Percentiles rank a stretch among this genome's conserved stretches.
phyloP scores from a whole-genome alignment of 2,888 invertebrate species.

The Rotaria sp. region DNA sequence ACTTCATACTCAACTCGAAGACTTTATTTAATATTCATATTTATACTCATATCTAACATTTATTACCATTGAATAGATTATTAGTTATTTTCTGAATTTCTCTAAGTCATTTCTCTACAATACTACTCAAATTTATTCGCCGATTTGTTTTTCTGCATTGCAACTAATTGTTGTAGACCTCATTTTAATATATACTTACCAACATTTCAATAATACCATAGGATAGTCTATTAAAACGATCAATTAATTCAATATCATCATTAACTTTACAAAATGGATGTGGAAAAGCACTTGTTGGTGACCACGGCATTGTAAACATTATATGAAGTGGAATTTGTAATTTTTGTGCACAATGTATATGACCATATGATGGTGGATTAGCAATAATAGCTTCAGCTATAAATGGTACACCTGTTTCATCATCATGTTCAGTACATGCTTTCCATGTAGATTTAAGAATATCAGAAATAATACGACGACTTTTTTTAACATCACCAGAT shows the following conservation, averaged over 20 bases:
- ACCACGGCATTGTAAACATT: neutral
- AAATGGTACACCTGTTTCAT: conserved; percentile 6
- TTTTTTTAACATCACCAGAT: neutral
- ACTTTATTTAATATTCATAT: neutral
- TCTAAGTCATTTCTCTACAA: too few relatives aligned
- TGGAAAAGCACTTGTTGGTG: conserved; percentile 9
- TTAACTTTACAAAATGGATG: neutral
- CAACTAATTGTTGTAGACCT: too few relatives aligned
- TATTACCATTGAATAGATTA: too few relatives aligned
- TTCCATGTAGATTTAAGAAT: neutral
- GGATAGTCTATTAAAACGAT: neutral
- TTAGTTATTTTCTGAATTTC: too few relatives aligned
- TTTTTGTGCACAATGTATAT: conserved; percentile 30
- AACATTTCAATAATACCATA: neutral
- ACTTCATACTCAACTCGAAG: too few relatives aligned
- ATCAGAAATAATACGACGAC: neutral
- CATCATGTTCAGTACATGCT: neutral
- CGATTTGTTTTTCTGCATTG: too few relatives aligned
- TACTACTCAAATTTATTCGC: too few relatives aligned
- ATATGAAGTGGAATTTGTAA: conserved; percentile 21
- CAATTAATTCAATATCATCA: neutral
- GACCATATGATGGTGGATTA: conserved; percentile 6
- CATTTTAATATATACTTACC: neutral
- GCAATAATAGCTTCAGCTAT: conserved; percentile 24
- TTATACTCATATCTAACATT: too few relatives aligned